These are phyloP conservation scores for Tachina grossa DNA, from an alignment of 2,888 invertebrate species.

Conservation along the genomic window DNA sequence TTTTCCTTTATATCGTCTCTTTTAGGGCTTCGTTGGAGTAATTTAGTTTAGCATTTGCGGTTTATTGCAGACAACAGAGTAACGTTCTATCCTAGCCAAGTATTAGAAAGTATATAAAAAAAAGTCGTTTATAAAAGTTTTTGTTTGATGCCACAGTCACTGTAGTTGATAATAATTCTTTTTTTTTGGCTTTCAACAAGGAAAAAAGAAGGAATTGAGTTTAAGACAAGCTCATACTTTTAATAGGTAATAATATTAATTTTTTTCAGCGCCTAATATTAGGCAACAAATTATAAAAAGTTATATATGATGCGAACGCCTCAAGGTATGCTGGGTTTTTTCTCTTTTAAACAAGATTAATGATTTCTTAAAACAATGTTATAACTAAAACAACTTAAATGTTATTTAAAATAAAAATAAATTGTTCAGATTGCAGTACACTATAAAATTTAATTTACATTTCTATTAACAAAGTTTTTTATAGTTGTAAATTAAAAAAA, in stretches of 20 bases:
- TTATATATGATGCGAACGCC: neutral
- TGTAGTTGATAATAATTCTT: neutral
- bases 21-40: slow-evolving; percentile 24
- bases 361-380: neutral
- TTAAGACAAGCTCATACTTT: neutral
- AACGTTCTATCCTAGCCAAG: slow-evolving; percentile 35
- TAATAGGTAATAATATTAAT: slow-evolving; percentile 15
- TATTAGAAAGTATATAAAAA: slow-evolving; percentile 36
- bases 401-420: neutral
- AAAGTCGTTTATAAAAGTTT: slow-evolving; percentile 51
- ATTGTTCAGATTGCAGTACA: neutral
- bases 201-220: neutral
- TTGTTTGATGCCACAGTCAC: slow-evolving; percentile 1
- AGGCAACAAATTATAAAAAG: slow-evolving; percentile 27
- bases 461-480: neutral
- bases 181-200: neutral
- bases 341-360: neutral
- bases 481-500: neutral
- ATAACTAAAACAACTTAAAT: neutral
- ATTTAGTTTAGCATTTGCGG: slow-evolving; percentile 57
- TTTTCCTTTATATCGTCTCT: slow-evolving; percentile 25
- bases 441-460: neutral
- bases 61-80: slow-evolving; percentile 51
- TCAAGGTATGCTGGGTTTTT: neutral
- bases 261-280: slow-evolving; percentile 30